Conservation (phyloP, 2,888 invertebrate species). For the Sesamia inferens region DNA sequence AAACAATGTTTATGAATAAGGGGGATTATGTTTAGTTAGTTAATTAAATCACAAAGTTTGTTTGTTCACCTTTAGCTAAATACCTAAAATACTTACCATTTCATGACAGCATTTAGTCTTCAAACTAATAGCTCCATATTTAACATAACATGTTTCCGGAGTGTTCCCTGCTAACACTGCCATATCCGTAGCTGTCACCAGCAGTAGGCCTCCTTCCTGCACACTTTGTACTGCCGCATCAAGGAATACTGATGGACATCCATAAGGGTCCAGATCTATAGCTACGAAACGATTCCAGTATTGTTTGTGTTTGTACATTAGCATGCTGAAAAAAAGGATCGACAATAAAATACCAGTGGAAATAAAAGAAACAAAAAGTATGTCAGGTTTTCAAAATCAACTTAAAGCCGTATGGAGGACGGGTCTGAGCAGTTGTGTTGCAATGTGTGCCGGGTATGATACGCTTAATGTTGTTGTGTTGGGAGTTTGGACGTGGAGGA, state of each 20-base stretch:
- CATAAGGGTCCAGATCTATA: slow-evolving; percentile 99
- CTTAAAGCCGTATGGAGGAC: no score
- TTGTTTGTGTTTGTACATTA: slow-evolving; percentile 95
- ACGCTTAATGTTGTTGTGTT: no score
- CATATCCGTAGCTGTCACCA: slow-evolving; percentile 99
- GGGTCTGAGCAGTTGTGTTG: no score
- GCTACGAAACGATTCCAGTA: slow-evolving; percentile 94
- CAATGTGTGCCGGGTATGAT: no score
- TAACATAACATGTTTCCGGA: slow-evolving; percentile 97
- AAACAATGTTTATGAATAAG: no score
- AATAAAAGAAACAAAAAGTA: no score
- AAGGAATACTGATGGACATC: slow-evolving; percentile 97
- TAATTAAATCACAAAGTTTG: no score
- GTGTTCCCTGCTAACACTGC: slow-evolving; percentile 98
- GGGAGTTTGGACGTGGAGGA: no score
- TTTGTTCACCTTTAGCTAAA: no score
- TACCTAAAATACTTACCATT: slow-evolving; percentile 91
- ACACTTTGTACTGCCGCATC: slow-evolving; percentile 96
- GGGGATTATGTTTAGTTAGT: no score
- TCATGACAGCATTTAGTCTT: slow-evolving; percentile 97
- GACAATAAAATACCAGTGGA: no score
- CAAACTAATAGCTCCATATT: slow-evolving; percentile 97
- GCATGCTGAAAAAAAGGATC: slow-evolving; percentile 89
- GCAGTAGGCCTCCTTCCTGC: slow-evolving; percentile 95
- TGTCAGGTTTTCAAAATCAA: no score